Evolutionary conservation across 2,113 vertebrate genomes (phyloP), one percentile per base, ranked within the genome.

Genomic region (Eulacestoma nigropectus): DNA sequence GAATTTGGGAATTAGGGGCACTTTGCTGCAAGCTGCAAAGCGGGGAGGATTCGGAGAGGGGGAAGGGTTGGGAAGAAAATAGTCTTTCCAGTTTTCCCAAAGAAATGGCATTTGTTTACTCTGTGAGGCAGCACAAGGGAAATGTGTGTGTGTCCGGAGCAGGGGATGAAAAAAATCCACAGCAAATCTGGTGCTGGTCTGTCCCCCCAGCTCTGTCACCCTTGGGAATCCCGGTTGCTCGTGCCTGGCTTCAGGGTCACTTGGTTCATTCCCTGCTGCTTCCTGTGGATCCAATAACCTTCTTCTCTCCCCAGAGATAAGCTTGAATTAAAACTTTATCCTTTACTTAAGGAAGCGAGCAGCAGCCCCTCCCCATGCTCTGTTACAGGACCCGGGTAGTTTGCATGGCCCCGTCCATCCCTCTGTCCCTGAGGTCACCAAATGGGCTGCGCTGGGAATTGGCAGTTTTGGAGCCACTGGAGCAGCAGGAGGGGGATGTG

Each of bases 321-420:
- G 63, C 73, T 95, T 87, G 90, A 92, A 89, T 93, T 93, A 85
- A 94, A 96, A 87, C 84, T 80, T 93, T 30, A 90, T 95, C 95
- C 94, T 82, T 94, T 89, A 52, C 77, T 94, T 92, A 89, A 84
- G 88, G 92, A 55, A 64, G 93, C 32, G 1, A 53, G 84, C 22
- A 0, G 79, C 81, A 69, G 94, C 46, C 72, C 93, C 55, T 89
- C 69, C 32, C 50, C 19, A 0, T 8, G 84, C 85, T 81, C 33
- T n/a, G 50, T 44, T 17, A 65, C 53, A 57, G 73, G 88, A 84
- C 65, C 95, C 59, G 85, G 96, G 79, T 30, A 55, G 29, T 90
- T 87, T 69, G 70, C 20, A 1, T 26, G 59, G 47, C 55, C 50
- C 30, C 4, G 5, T 80, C 73, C 20, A 7, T 67, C 76, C 11